phyloP scores from a whole-genome alignment of 2,113 vertebrate species.

The Cheilinus undulatus region DNA sequence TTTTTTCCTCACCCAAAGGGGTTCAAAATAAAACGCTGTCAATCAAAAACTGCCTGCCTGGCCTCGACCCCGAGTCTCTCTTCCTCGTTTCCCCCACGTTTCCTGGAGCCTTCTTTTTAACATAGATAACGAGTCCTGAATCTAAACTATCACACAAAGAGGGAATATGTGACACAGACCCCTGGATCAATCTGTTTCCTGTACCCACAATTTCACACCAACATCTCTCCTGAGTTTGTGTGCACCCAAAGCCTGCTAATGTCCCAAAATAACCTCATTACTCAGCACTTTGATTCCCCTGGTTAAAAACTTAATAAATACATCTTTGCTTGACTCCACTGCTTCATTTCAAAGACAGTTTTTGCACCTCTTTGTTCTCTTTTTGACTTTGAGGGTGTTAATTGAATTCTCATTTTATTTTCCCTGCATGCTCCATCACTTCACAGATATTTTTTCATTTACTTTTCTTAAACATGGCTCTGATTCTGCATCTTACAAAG shows the following conservation, averaged over 20 bases:
- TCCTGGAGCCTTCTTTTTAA: slow-evolving; percentile 18
- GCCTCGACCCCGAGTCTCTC: background rate
- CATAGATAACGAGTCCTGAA: slow-evolving; percentile 13
- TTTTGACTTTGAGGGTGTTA: too few relatives aligned
- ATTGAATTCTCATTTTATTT: too few relatives aligned
- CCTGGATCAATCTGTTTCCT: background rate
- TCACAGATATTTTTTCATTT: too few relatives aligned
- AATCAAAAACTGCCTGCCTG: slow-evolving; percentile 9
- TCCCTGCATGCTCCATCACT: too few relatives aligned
- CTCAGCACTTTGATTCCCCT: background rate
- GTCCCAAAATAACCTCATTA: too few relatives aligned
- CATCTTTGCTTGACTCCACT: background rate
- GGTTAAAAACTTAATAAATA: background rate
- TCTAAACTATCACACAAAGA: background rate
- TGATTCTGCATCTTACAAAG: too few relatives aligned
- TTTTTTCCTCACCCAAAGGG: slow-evolving; percentile 21
- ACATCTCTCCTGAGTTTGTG: background rate
- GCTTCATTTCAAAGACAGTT: too few relatives aligned
- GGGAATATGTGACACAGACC: background rate
- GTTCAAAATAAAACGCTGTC: slow-evolving; percentile 29
- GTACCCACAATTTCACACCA: slow-evolving; percentile 1
- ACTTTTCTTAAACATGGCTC: too few relatives aligned
- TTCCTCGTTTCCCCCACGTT: background rate
- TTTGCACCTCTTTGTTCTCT: too few relatives aligned
- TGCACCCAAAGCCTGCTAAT: background rate